Conservation (phyloP, 2,113 vertebrate species). For the Nothocercus nigrocapillus region DNA sequence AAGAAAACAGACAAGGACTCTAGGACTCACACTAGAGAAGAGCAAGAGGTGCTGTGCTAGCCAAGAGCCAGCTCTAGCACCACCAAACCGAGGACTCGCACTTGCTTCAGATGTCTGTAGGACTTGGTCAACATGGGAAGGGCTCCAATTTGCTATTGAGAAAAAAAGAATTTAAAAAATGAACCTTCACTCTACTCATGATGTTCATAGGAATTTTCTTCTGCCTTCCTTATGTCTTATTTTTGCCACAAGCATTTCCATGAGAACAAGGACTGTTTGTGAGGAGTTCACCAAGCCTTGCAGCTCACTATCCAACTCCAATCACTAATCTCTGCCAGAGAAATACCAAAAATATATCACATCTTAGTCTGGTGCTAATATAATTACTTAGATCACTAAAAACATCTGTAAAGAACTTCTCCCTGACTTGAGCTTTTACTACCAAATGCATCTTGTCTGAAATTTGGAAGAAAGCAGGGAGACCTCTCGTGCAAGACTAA, state of each 20-base stretch:
- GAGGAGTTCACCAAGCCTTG: neutral
- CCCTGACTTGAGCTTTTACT: neutral
- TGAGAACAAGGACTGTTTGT: neutral
- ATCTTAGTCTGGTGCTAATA: neutral
- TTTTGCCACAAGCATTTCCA: neutral
- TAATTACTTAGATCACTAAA: neutral
- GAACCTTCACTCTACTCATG: neutral
- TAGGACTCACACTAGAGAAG: neutral
- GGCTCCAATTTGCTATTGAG: neutral
- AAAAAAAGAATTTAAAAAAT: neutral
- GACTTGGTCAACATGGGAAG: neutral
- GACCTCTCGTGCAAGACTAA: neutral
- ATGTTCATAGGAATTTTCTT: neutral
- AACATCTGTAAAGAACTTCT: rapidly evolving
- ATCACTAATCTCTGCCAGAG: neutral
- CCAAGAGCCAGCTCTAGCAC: neutral
- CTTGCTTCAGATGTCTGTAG: neutral
- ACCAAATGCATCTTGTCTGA: rapidly evolving
- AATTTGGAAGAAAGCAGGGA: neutral
- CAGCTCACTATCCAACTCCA: neutral
- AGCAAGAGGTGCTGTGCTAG: neutral
- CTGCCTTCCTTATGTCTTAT: neutral
- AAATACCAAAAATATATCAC: neutral
- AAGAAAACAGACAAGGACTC: neutral
- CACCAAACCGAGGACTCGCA: neutral